Evolutionary conservation across 2,888 invertebrate species (phyloP), one percentile per base, ranked within the genome.

Genomic region (Sympetrum striolatum): DNA sequence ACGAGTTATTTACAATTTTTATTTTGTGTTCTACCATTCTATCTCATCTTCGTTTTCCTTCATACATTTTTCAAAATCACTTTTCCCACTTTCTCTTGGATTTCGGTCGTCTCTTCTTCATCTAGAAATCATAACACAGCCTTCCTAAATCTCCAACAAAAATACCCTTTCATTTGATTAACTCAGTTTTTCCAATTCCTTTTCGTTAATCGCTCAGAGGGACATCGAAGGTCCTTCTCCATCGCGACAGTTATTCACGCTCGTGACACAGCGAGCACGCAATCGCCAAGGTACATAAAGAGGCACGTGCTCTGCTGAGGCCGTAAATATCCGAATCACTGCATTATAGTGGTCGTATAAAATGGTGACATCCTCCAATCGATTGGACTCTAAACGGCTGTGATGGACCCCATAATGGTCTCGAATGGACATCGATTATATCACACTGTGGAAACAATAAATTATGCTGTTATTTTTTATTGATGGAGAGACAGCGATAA

Each of bases 141-240:
- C 12, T 2, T 35, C 60, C 37, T 22, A 18, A 0, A 60, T 22
- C 31, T 53, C 31, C 31, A 31, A 31, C 31, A 58, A 82, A 60
- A 58, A 0, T 12, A 18, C 60, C 22, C 25, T 37, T 86, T 14
- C 60, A 86, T 86, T 86, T 37, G 86, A 60, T 86, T 64, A 82
- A 25, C 15, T 73, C 82, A 15, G 48, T 82, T 82, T 82, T 53
- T 8, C 86, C 86, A 60, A 86, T 86, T 86, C 60, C 1, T 86
- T 86, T 86, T 86, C 86, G 37, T 82, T 60, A 86, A 86, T 86
- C 86, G 22, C 86, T 64, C 37, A 58, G 64, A 64, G n/a, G 60
- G 86, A 37, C 37, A 37, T 37, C 37, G 2, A 25, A 35, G 53
- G 53, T 18, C 60, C 31, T 73, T 4, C 22, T 25, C 73, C 18